Base-by-base conservation (phyloP, 2,797 vertebrate genomes). In the Hafferia zeledoni region DNA sequence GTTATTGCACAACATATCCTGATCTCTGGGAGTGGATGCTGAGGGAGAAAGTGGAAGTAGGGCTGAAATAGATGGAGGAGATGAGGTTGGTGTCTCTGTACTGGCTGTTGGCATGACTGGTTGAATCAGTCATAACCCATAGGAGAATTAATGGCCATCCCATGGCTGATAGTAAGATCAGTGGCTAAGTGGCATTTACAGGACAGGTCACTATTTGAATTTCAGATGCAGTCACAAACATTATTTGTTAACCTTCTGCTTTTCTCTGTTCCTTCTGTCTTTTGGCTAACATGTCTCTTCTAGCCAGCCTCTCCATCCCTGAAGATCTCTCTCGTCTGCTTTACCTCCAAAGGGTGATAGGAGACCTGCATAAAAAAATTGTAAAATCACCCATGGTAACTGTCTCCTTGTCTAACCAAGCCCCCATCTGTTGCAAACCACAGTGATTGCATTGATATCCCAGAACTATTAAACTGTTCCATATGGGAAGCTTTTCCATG, bases 331-430 rank as follows among this genome's bases (percentile, higher is more conserved):
- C 22, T 89, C 82, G 11, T 63, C 79, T 75, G 17, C 53, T 87
- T 89, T 91, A 88, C 53, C 55, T 82, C 50, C 47, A 67, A 1
- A 4, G 56, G 55, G 12, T 86, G 55, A 90, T 24, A 84, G 59
- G 25, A 92, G 5, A 83, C 11, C 57, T 49, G 39, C 0, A 0
- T 52, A 68, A 87, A 89, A 76, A 37, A 50, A 25, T 23, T 80
- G 50, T 76, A 65, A 82, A 74, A 85, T 61, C 81, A 55, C 33
- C 41, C 53, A 44, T 2, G 3, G 15, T 75, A 89, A 86, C 57
- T 63, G 56, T 20, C 46, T 95, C 41, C 74, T 64, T 87, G 75
- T 90, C 75, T 80, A 94, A 89, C 71, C 53, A 87, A 83, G 46
- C 16, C n/a, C 59, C 59, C 64, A 74, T 74, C 80, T 95, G 68